Evolutionary conservation across 2,797 vertebrate species (phyloP).

Genomic region (Stomatorhinus walkeri): DNA sequence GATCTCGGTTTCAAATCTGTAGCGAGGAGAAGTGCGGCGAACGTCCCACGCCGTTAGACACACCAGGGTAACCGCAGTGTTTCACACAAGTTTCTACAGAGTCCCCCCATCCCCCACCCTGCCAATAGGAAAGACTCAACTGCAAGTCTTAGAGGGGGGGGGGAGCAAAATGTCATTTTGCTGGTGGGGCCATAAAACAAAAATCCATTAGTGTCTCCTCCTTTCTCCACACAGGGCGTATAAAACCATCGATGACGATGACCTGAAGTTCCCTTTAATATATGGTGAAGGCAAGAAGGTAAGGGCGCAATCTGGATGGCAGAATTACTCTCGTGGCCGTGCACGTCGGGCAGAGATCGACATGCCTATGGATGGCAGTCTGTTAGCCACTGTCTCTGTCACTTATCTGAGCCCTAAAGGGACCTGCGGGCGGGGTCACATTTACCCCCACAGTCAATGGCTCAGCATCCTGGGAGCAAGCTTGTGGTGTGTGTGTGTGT

Average conservation of each 20-base stretch:
- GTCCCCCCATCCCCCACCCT: slow-evolving; percentile 24
- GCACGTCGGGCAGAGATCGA: slow-evolving; percentile 39
- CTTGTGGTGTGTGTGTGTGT: neutral
- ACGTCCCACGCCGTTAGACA: neutral
- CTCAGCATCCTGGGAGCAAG: neutral
- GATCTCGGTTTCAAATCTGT: neutral
- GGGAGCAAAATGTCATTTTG: neutral
- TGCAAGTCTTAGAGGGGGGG: neutral
- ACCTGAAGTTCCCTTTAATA: slow-evolving; percentile 97
- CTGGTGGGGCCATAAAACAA: slow-evolving; percentile 36
- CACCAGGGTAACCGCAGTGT: neutral
- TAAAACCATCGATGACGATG: slow-evolving; percentile 96
- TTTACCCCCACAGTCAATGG: neutral
- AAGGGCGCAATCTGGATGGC: slow-evolving; percentile 40
- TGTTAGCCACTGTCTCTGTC: slow-evolving; percentile 30
- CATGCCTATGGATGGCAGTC: slow-evolving; percentile 13
- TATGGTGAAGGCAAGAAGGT: slow-evolving; percentile 99
- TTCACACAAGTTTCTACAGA: neutral
- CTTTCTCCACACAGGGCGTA: slow-evolving; percentile 77
- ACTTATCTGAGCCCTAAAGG: slow-evolving; percentile 21
- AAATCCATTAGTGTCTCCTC: slow-evolving; percentile 39
- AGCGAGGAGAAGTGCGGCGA: neutral
- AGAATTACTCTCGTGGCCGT: slow-evolving; percentile 36
- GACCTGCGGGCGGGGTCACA: neutral
- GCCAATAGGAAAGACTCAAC: neutral